These are phyloP conservation scores for Megathymus violae DNA, from an alignment of 1,140 invertebrate species.

Conservation along the genomic window DNA sequence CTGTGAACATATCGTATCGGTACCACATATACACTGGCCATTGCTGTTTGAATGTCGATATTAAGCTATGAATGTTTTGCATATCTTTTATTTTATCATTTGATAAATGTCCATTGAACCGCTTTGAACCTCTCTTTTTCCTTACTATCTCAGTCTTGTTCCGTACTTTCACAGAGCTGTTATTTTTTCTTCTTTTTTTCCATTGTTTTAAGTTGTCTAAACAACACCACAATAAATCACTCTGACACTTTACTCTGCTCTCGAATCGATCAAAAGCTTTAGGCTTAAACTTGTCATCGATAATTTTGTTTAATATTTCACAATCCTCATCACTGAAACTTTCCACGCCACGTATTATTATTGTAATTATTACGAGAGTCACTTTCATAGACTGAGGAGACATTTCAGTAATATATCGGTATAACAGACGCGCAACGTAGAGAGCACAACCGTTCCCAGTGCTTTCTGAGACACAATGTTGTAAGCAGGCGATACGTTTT, in stretches of 20 bases:
- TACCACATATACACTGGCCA: slow-evolving; percentile 84
- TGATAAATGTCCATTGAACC: slow-evolving; percentile 5
- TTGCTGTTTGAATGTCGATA: slow-evolving; percentile 63
- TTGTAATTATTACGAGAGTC: slow-evolving; percentile 50
- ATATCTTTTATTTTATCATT: not conserved
- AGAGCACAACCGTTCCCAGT: slow-evolving; percentile 54
- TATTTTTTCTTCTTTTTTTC: slow-evolving; percentile 65
- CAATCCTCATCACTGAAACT: slow-evolving; percentile 32
- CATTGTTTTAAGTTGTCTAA: slow-evolving; percentile 64
- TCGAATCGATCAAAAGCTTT: slow-evolving; percentile 33
- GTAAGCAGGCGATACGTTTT: slow-evolving; percentile 16
- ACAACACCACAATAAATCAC: slow-evolving; percentile 44
- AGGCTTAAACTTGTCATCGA: slow-evolving; percentile 34
- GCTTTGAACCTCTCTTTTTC: slow-evolving; percentile 25
- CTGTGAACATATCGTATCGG: slow-evolving; percentile 79
- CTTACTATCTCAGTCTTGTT: slow-evolving; percentile 31
- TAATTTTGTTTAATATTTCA: slow-evolving; percentile 22
- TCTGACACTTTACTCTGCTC: slow-evolving; percentile 46
- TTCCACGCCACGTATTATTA: slow-evolving; percentile 48
- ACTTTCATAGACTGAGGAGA: slow-evolving; percentile 47
- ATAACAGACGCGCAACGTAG: slow-evolving; percentile 27
- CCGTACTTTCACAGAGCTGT: slow-evolving; percentile 18
- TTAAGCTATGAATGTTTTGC: slow-evolving; percentile 4
- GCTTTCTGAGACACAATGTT: slow-evolving; percentile 59
- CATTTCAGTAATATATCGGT: slow-evolving; percentile 42